phyloP scores from a whole-genome alignment of 2,888 invertebrate species.

The Brassicogethes aeneus region DNA sequence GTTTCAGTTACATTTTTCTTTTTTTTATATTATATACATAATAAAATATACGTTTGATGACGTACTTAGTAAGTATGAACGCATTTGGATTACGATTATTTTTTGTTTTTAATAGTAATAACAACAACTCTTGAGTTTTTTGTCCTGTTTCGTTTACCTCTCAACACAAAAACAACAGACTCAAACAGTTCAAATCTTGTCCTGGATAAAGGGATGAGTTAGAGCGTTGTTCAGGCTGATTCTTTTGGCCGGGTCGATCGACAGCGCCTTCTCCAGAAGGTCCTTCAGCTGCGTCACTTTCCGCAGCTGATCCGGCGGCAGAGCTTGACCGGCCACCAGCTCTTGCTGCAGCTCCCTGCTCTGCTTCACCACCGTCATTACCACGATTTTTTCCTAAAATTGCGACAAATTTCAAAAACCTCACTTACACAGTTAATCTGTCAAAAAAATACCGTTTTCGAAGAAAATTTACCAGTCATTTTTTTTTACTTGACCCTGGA shows the following conservation, averaged over 20 bases:
- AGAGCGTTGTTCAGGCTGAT: slow-evolving; percentile 91
- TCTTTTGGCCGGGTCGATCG: slow-evolving; percentile 86
- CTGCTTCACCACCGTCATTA: slow-evolving; percentile 83
- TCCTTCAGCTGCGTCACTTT: slow-evolving; percentile 91
- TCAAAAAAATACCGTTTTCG: neutral
- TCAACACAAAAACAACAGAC: slow-evolving; percentile 23
- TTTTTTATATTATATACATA: neutral
- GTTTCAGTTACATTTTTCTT: neutral
- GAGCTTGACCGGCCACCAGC: slow-evolving; percentile 77
- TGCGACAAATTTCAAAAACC: slow-evolving; percentile 8
- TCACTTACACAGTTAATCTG: slow-evolving; percentile 2
- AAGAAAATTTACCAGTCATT: slow-evolving; percentile 4
- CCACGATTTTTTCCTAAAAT: slow-evolving; percentile 92
- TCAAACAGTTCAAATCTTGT: slow-evolving; percentile 61
- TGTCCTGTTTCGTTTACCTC: slow-evolving; percentile 27
- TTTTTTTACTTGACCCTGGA: neutral
- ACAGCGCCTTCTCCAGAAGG: slow-evolving; percentile 81
- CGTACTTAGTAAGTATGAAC: no score
- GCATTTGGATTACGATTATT: neutral
- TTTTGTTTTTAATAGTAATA: no score
- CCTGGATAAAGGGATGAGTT: slow-evolving; percentile 91
- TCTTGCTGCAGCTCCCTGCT: slow-evolving; percentile 81
- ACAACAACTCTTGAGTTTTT: slow-evolving; percentile 14
- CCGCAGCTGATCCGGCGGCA: slow-evolving; percentile 80
- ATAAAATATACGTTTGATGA: neutral